These are phyloP conservation scores for Lithosia quadra DNA, from an alignment of 2,888 invertebrate species.

Conservation along the genomic window DNA sequence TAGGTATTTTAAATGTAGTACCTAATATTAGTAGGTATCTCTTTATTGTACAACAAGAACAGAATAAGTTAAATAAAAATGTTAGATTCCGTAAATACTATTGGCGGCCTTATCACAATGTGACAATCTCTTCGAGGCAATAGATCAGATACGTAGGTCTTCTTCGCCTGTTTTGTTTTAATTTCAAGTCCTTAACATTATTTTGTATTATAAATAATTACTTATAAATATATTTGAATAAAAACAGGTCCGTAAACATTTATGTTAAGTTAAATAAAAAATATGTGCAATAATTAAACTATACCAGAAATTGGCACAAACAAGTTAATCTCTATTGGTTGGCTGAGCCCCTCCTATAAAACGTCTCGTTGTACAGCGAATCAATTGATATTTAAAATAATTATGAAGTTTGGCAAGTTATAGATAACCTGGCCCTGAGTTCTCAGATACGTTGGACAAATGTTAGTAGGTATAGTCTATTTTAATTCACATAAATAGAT, in stretches of 20 bases:
- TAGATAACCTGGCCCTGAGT: not conserved
- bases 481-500: not conserved
- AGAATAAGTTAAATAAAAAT: too few relatives aligned
- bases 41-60: too few relatives aligned
- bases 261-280: not conserved
- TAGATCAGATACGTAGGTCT: too few relatives aligned
- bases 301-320: not conserved
- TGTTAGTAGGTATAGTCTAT: not conserved
- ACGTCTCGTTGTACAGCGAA: not conserved
- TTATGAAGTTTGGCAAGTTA: not conserved
- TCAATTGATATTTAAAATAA: not conserved
- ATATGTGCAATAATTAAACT: not conserved
- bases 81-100: too few relatives aligned
- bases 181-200: not conserved
- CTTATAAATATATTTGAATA: not conserved
- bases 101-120: too few relatives aligned
- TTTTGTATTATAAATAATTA: not conserved
- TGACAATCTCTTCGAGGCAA: too few relatives aligned
- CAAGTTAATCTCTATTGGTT: not conserved
- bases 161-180: not conserved
- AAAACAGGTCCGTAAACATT: not conserved
- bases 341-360: not conserved
- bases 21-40: too few relatives aligned
- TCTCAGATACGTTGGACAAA: not conserved
- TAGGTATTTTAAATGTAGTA: too few relatives aligned